These are phyloP conservation scores for Bombus terrestris DNA, from an alignment of 1,140 invertebrate species.

Conservation along the genomic window DNA sequence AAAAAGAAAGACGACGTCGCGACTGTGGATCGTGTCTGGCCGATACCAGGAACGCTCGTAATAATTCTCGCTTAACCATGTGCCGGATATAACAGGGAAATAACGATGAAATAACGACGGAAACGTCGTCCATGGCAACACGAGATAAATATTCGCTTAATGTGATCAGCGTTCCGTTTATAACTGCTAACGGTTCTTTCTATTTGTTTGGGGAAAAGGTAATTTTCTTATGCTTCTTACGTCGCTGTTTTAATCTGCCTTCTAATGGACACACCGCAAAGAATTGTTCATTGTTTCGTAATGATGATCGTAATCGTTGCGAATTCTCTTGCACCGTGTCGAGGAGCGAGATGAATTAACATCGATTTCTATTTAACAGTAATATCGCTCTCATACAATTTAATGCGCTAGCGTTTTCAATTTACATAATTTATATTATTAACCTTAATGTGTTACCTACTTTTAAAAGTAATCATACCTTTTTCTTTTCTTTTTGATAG, in stretches of 20 bases:
- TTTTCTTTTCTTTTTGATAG: too few species aligned
- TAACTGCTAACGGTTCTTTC: slow-evolving; percentile 22
- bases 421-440: neutral
- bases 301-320: neutral
- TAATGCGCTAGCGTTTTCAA: neutral
- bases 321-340: neutral
- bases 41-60: slow-evolving; percentile 57
- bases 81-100: slow-evolving; percentile 69
- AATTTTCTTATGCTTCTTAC: neutral
- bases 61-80: slow-evolving; percentile 71
- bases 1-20: slow-evolving; percentile 32
- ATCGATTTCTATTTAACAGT: neutral
- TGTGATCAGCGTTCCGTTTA: slow-evolving; percentile 29
- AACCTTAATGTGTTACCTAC: neutral
- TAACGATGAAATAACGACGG: slow-evolving; percentile 73
- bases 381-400: neutral
- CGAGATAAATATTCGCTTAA: slow-evolving; percentile 64
- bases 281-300: neutral
- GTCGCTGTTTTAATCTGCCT: too few species aligned
- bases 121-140: slow-evolving; percentile 54
- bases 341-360: neutral
- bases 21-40: slow-evolving; percentile 2
- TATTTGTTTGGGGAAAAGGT: slow-evolving; percentile 3
- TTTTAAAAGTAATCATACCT: neutral
- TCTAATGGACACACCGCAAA: too few species aligned